Evolutionary conservation across 1,140 invertebrate genomes (phyloP).

Genomic region (Maniola jurtina): DNA sequence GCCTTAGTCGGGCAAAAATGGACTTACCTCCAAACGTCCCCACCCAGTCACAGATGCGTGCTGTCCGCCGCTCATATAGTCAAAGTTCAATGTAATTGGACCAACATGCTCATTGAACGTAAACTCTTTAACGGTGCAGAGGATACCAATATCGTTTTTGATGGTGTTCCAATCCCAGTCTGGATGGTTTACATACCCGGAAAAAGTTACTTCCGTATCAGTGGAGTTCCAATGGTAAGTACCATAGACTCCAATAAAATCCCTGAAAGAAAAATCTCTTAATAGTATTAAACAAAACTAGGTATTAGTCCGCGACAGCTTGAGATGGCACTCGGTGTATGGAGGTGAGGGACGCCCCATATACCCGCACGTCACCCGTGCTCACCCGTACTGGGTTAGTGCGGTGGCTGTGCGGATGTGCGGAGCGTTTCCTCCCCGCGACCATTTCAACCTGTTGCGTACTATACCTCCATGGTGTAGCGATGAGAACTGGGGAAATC

Average conservation of each 20-base stretch:
- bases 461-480: too few species aligned
- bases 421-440: too few species aligned
- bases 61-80: background rate
- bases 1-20: background rate
- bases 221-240: constrained; percentile 19
- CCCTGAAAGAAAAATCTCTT: constrained; percentile 9
- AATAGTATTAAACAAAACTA: background rate
- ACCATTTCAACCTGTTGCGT: too few species aligned
- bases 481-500: too few species aligned
- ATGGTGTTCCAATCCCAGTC: constrained; percentile 10
- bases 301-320: too few species aligned
- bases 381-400: too few species aligned
- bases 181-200: constrained; percentile 9
- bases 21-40: constrained; percentile 12
- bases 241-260: constrained; percentile 12
- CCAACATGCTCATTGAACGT: background rate
- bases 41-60: constrained; percentile 5
- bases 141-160: constrained; percentile 21
- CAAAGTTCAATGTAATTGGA: constrained; percentile 2
- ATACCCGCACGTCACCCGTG: too few species aligned
- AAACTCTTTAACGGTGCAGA: constrained; percentile 6
- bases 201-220: background rate
- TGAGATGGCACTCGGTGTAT: too few species aligned
- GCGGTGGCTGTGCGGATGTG: too few species aligned
- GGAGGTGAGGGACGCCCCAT: too few species aligned